A percentile compares a stretch with the other conserved stretches of the same genome.
Conservation (phyloP, 2,113 vertebrate species). For the Rhinogobius similis region DNA sequence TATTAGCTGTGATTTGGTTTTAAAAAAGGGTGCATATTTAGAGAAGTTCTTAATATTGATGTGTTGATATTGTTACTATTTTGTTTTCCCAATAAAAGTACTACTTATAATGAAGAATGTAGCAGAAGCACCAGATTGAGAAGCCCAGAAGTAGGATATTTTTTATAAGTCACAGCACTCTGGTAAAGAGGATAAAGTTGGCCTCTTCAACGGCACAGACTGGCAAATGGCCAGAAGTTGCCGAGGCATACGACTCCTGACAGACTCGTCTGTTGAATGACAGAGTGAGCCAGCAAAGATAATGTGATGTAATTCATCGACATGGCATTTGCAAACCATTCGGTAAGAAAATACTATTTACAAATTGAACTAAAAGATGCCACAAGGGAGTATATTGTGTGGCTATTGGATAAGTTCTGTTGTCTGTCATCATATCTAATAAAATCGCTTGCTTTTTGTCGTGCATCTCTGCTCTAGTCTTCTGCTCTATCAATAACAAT, state of each 20-base stretch:
- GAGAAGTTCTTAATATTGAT: not conserved
- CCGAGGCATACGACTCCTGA: slow-evolving; percentile 33
- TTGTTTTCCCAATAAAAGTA: too few relatives aligned
- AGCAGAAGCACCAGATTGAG: slow-evolving; percentile 53
- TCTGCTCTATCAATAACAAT: not conserved
- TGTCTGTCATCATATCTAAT: not conserved
- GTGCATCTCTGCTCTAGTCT: not conserved
- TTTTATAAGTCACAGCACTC: slow-evolving; percentile 66
- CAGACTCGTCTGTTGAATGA: slow-evolving; percentile 45
- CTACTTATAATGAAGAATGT: too few relatives aligned
- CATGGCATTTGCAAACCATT: slow-evolving; percentile 41
- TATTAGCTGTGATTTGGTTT: not conserved
- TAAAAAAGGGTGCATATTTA: not conserved
- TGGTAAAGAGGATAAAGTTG: slow-evolving; percentile 54
- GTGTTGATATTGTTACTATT: too few relatives aligned
- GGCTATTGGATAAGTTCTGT: slow-evolving; percentile 11
- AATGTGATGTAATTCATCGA: slow-evolving; percentile 54
- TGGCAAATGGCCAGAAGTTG: slow-evolving; percentile 53
- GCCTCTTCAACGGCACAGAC: slow-evolving; percentile 55
- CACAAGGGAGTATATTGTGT: slow-evolving; percentile 32
- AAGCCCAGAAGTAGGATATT: slow-evolving; percentile 61
- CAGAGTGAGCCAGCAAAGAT: slow-evolving; percentile 48
- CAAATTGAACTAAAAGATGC: slow-evolving; percentile 36
- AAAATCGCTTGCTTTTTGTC: not conserved
- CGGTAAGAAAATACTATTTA: slow-evolving; percentile 44